Base-by-base conservation (phyloP, 1,140 invertebrate species). In the Cyclargus thomasi region DNA sequence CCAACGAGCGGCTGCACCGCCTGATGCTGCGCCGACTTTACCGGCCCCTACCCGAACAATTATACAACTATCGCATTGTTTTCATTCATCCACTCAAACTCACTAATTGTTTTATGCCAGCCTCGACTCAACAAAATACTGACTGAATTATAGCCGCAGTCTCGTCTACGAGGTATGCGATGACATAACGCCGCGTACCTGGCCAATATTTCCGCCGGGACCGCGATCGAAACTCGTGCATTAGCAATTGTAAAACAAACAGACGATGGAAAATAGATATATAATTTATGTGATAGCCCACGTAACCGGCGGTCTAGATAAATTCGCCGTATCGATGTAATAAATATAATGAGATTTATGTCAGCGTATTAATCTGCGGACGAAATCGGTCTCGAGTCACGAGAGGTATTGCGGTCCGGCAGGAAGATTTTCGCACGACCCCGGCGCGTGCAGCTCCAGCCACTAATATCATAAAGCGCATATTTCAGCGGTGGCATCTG, bases 271-370 rank as follows among this genome's bases (percentile, higher is more conserved):
- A 59, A 59, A 59, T 59, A 20, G 55, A 59, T 59, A 20, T 20
- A 59, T 20, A 59, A 59, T 59, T 59, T 59, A 59, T 59, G 55
- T 59, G 55, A 20, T 59, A 59, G 55, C 55, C 18, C 18, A 59
- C 55, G 18, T 59, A 59, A 59, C 55, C 20, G 20, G 55, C 55
- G 20, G 66, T 47, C 57, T 36, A 64, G 64, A 62, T 70, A 65
- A 69, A 68, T 36, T 71, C 76, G 70, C 73, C 69, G 70, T 78
- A 85, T 83, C 85, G 77, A 78, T 80, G 75, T 78, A 87, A 87
- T 85, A 87, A 85, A 87, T 86, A 85, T 75, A 74, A 76, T 71
- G 55, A 77, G 74, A 85, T 85, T 87, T 85, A 87, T 85, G 85
- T 87, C 81, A 81, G 77, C 71, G 75, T 74, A 79, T 82, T 84